A percentile compares a stretch with the other conserved stretches of the same genome.
Evolutionary conservation across 2,113 vertebrate genomes (phyloP).

Genomic region (Plestiodon gilberti): DNA sequence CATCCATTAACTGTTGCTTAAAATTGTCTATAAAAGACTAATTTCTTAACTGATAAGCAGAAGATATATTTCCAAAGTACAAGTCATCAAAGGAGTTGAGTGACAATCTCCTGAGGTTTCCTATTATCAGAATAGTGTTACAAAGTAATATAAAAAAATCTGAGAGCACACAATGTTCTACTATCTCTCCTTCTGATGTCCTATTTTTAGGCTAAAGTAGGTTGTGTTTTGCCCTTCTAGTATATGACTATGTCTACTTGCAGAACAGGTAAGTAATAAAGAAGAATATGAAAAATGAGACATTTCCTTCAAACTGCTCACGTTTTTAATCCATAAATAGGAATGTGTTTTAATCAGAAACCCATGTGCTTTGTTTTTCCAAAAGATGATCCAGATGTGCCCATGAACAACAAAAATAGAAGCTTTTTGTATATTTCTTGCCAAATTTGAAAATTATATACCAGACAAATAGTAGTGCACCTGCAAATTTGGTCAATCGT

Average conservation of each 20-base stretch:
- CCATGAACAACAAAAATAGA: conserved; percentile 28
- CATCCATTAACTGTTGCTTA: neutral
- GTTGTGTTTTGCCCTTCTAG: neutral
- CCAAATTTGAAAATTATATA: neutral
- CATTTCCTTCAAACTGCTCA: neutral
- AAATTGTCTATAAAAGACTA: neutral
- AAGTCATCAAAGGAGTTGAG: neutral
- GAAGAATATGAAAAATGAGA: neutral
- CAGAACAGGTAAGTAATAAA: neutral
- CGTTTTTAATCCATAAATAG: conserved; percentile 23
- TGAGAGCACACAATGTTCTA: conserved; percentile 15
- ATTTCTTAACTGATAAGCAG: neutral
- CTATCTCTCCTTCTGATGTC: conserved; percentile 16
- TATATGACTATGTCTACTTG: neutral
- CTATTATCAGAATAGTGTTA: neutral
- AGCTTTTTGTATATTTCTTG: conserved; percentile 38
- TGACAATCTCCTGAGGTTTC: neutral
- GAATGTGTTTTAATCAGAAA: conserved; percentile 24
- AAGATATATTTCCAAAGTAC: neutral
- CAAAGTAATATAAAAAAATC: conserved; percentile 19
- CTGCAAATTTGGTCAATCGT: neutral
- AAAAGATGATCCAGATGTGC: neutral
- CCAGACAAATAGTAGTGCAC: neutral
- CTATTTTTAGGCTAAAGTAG: neutral
- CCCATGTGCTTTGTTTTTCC: neutral